phyloP scores from a whole-genome alignment of 2,888 invertebrate species.

The Cryptus armator region DNA sequence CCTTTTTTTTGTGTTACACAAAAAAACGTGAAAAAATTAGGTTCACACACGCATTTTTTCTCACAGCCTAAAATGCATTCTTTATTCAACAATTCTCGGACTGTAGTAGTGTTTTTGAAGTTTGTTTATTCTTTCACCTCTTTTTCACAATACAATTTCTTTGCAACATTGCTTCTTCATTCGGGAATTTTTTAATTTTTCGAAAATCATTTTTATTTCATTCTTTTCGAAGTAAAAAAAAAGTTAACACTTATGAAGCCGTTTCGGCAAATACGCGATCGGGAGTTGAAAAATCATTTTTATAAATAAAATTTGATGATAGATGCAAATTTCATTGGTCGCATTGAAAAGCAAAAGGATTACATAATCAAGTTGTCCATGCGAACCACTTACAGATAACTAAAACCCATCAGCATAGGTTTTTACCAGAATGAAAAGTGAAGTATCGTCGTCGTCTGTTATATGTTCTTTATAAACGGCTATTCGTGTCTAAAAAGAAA shows the following conservation, averaged over 20 bases:
- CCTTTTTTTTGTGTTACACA: background rate
- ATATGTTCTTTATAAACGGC: background rate
- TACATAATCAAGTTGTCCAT: constrained; percentile 2
- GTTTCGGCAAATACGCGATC: too few relatives aligned
- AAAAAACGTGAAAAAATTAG: background rate
- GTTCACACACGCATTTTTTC: constrained; percentile 8
- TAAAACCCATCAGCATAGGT: constrained; percentile 5
- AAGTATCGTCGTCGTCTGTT: constrained; percentile 34
- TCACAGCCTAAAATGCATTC: background rate
- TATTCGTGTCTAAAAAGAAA: constrained; percentile 21
- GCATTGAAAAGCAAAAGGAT: constrained; percentile 1
- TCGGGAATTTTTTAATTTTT: too few relatives aligned
- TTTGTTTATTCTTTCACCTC: too few relatives aligned
- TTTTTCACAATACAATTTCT: too few relatives aligned
- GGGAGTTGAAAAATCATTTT: background rate
- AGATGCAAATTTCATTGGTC: background rate
- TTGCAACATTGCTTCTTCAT: too few relatives aligned
- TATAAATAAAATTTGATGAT: background rate
- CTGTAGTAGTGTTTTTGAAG: background rate
- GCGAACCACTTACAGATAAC: constrained; percentile 1
- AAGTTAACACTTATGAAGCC: background rate
- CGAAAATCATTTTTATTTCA: too few relatives aligned
- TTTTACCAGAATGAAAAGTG: constrained; percentile 21
- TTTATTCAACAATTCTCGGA: background rate
- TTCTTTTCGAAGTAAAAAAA: background rate